These are phyloP conservation scores for Diplodus sargus DNA, from an alignment of 2,797 vertebrate species.

Conservation along the genomic window DNA sequence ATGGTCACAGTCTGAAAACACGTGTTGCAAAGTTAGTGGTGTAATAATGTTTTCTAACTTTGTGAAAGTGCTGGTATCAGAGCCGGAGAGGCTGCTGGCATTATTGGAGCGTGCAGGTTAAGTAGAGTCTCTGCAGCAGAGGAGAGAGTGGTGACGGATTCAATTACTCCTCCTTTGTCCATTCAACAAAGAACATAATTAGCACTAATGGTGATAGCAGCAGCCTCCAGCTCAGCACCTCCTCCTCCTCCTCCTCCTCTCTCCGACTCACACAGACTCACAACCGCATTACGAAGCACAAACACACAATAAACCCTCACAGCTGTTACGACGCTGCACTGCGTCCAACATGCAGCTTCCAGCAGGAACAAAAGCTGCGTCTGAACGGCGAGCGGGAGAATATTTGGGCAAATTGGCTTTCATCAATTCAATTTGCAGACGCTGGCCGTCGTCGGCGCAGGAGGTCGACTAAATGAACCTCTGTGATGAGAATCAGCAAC, in stretches of 20 bases:
- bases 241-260: background rate
- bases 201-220: conserved; percentile 67
- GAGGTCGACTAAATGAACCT: conserved; percentile 30
- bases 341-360: background rate
- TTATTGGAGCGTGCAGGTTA: conserved; percentile 27
- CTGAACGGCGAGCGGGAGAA: background rate
- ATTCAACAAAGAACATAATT: conserved; percentile 72
- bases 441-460: background rate
- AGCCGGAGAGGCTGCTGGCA: background rate
- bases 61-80: background rate
- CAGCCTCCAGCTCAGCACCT: conserved; percentile 9
- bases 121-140: conserved; percentile 31
- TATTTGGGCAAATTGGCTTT: conserved; percentile 33
- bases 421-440: conserved; percentile 39
- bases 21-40: background rate
- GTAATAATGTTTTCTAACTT: conserved; percentile 1
- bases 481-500: conserved; percentile 56
- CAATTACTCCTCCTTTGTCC: conserved; percentile 69
- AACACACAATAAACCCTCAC: conserved; percentile 4
- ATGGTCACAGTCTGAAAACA: too few species aligned
- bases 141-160: conserved; percentile 46
- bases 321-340: background rate
- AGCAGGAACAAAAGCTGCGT: conserved; percentile 19
- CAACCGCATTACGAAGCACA: background rate
- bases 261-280: background rate